phyloP scores from a whole-genome alignment of 30 jellyfish, hydroid and myxozoan species.

The Aurelia coerulea region DNA sequence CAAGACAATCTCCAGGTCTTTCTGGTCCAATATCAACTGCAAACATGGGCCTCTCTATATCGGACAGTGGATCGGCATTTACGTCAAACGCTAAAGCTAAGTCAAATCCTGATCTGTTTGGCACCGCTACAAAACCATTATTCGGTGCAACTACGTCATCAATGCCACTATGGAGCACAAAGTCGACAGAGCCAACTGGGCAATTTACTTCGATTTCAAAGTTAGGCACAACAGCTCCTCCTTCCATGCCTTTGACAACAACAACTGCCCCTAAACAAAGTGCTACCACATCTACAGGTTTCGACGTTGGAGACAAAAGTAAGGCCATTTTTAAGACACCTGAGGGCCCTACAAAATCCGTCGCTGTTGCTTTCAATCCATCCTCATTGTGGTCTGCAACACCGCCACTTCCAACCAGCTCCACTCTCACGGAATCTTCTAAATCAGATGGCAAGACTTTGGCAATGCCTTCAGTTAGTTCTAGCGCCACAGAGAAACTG shows the following conservation, averaged over 20 bases:
- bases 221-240: background rate
- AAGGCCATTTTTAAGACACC: background rate
- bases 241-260: background rate
- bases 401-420: background rate
- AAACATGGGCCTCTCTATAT: too few relatives aligned
- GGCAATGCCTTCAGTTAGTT: background rate
- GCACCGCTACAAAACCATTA: conserved; percentile 16
- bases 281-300: background rate
- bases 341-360: background rate
- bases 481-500: background rate
- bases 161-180: background rate
- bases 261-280: background rate
- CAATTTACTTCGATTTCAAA: conserved; percentile 1
- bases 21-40: too few relatives aligned
- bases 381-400: background rate
- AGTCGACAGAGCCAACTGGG: background rate
- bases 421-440: background rate
- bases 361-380: background rate
- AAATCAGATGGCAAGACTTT: background rate
- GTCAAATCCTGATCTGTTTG: conserved; percentile 33
- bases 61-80: too few relatives aligned
- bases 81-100: too few relatives aligned
- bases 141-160: background rate
- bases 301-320: background rate
- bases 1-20: too few relatives aligned